Evolutionary conservation across 2,888 invertebrate species (phyloP).

Genomic region (Kuschelorhynchus macadamiae): DNA sequence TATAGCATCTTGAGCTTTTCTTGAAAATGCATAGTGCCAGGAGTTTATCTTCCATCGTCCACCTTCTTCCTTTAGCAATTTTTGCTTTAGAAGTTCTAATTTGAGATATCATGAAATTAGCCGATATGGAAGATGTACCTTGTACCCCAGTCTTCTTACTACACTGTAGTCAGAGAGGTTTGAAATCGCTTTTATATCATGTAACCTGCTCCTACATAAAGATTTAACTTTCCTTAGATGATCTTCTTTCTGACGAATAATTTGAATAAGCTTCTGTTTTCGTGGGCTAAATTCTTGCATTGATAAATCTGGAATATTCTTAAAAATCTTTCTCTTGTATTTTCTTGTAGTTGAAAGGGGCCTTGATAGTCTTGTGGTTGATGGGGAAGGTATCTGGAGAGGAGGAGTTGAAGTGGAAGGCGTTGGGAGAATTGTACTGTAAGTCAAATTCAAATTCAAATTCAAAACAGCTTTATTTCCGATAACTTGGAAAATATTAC

Average conservation of each 20-base stretch:
- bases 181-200: constrained; percentile 38
- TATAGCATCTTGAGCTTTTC: constrained; percentile 31
- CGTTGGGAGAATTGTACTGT: too few relatives aligned
- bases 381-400: constrained; percentile 15
- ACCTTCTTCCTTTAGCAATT: constrained; percentile 47
- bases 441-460: too few relatives aligned
- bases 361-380: too few relatives aligned
- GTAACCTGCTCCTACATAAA: constrained; percentile 23
- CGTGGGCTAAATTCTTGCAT: constrained; percentile 23
- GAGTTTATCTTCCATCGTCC: constrained; percentile 48
- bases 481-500: too few relatives aligned
- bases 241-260: constrained; percentile 34
- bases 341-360: background rate
- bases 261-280: constrained; percentile 28
- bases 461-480: too few relatives aligned
- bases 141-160: constrained; percentile 21
- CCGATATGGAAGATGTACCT: constrained; percentile 23
- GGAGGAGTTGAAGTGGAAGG: constrained; percentile 34
- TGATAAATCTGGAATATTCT: background rate
- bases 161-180: constrained; percentile 29
- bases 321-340: constrained; percentile 3
- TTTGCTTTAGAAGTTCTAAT: too few relatives aligned
- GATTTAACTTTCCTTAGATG: constrained; percentile 43
- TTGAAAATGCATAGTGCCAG: constrained; percentile 22
- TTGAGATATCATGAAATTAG: constrained; percentile 38